Evolutionary conservation across 2,888 invertebrate species (phyloP).

Genomic region (Serripes groenlandicus): DNA sequence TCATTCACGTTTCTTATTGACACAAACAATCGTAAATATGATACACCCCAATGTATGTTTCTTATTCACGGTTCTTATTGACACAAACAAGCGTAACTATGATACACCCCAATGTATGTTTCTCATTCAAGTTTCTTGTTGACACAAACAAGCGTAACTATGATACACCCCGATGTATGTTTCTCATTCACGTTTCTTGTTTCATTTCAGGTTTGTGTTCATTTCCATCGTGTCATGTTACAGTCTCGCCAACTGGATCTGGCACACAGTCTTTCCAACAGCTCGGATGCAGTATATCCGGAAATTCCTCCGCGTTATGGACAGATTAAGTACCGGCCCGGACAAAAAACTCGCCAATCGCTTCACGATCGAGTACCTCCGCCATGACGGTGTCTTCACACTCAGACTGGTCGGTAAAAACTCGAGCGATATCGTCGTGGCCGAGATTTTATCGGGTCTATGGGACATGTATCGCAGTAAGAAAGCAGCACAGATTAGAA

Average conservation of each 20-base stretch:
- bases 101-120: no score
- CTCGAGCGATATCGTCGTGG: constrained; percentile 85
- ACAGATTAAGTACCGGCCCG: constrained; percentile 83
- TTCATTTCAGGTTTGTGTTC: constrained; percentile 77
- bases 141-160: no score
- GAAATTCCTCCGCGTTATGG: constrained; percentile 87
- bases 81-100: no score
- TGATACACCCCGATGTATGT: no score
- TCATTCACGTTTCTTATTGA: no score
- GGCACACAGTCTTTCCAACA: constrained; percentile 85
- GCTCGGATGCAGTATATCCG: constrained; percentile 86
- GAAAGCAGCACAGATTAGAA: constrained; percentile 82
- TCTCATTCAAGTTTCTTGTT: no score
- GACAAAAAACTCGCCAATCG: constrained; percentile 84
- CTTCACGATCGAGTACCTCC: constrained; percentile 84
- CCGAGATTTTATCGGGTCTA: constrained; percentile 84
- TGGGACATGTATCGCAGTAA: constrained; percentile 85
- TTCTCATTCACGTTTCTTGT: not conserved
- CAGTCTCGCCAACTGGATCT: constrained; percentile 84
- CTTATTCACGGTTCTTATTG: no score
- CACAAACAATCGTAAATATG: no score
- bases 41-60: no score
- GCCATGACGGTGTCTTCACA: constrained; percentile 86
- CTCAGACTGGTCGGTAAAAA: constrained; percentile 84
- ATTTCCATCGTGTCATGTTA: constrained; percentile 82